phyloP scores from a whole-genome alignment of 2,113 vertebrate genomes.

The Calyptomena viridis region DNA sequence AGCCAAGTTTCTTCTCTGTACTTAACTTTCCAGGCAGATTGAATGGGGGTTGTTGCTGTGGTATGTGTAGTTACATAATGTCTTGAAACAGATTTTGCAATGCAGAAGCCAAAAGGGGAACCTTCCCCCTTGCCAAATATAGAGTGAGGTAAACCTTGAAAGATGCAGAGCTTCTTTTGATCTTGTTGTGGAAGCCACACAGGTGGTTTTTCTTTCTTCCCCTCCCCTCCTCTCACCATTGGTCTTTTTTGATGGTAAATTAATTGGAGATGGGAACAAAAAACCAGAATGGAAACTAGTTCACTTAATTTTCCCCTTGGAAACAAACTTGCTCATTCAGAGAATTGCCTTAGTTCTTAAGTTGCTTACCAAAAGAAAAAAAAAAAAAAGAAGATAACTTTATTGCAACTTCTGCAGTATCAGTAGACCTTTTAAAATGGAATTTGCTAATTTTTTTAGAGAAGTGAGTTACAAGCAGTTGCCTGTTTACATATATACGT shows the following conservation, averaged over 20 bases:
- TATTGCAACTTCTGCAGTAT: background rate
- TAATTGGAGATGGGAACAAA: background rate
- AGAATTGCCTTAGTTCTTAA: background rate
- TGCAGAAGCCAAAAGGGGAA: background rate
- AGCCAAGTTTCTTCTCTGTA: background rate
- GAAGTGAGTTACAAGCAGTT: background rate
- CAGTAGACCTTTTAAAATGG: background rate
- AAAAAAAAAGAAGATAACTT: background rate
- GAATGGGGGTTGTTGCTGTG: background rate
- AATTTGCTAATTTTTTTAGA: background rate
- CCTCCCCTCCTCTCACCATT: rapidly evolving
- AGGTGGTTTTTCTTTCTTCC: background rate
- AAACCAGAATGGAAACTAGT: background rate
- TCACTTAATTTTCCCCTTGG: background rate
- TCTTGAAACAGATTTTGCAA: background rate
- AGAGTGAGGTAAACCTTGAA: background rate
- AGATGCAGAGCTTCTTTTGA: background rate
- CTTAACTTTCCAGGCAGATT: background rate
- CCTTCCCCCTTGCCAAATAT: background rate
- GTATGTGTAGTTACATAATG: background rate
- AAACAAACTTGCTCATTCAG: background rate
- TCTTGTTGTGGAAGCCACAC: background rate
- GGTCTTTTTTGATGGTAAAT: background rate
- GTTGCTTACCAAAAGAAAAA: background rate
- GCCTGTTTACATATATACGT: rapidly evolving